Evolutionary conservation across 2,113 vertebrate genomes (phyloP).

Genomic region (Hemiprocne comata): DNA sequence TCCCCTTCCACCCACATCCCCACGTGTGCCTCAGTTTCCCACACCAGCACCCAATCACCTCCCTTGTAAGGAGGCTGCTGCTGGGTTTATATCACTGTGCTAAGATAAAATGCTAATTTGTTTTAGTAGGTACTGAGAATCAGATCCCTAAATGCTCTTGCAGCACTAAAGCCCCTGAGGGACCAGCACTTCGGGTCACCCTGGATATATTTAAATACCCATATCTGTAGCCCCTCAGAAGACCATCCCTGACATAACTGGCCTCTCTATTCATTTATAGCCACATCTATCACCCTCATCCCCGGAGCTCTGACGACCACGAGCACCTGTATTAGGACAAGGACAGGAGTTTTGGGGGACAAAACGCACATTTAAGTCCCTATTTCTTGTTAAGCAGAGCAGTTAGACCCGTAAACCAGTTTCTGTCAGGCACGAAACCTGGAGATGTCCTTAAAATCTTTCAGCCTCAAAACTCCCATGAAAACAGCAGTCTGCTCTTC

Average conservation of each 20-base stretch:
- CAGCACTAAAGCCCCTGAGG: neutral
- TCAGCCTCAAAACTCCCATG: neutral
- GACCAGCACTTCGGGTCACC: neutral
- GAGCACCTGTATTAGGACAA: neutral
- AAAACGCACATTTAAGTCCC: neutral
- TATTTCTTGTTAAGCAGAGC: fast-evolving
- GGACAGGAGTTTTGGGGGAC: fast-evolving
- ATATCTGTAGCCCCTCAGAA: neutral
- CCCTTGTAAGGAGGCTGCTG: neutral
- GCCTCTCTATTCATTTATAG: neutral
- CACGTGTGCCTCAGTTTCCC: neutral
- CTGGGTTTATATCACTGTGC: neutral
- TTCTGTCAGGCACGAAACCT: neutral
- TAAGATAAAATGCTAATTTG: fast-evolving
- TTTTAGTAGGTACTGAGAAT: fast-evolving
- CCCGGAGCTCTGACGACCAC: fast-evolving
- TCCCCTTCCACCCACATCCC: neutral
- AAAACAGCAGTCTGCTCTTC: neutral
- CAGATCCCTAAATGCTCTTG: neutral
- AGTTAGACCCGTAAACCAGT: fast-evolving
- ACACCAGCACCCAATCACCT: fast-evolving
- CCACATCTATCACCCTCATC: neutral
- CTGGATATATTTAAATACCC: neutral
- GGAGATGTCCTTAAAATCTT: neutral
- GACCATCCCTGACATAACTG: neutral